phyloP scores from a whole-genome alignment of 2,113 vertebrate species.

The Ranitomeya variabilis region DNA sequence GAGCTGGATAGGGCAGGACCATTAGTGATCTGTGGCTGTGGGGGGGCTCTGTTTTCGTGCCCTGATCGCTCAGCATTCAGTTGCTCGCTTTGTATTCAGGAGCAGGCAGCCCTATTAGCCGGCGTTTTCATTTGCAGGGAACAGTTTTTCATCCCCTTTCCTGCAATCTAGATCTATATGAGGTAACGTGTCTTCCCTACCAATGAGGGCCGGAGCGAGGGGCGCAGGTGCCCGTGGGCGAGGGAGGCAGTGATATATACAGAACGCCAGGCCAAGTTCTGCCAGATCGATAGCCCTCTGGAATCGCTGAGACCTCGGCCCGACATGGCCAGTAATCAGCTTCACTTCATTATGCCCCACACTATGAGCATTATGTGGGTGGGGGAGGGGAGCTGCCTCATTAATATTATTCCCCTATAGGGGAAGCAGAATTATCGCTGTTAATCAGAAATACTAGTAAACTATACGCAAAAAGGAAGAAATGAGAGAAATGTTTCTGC shows the following conservation, averaged over 20 bases:
- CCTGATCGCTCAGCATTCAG: background rate
- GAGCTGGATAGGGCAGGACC: background rate
- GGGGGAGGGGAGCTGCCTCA: background rate
- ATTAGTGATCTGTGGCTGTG: background rate
- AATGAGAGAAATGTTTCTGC: no score
- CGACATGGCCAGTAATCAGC: background rate
- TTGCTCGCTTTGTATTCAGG: background rate
- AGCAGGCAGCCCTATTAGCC: background rate
- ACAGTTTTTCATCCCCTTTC: background rate
- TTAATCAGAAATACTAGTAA: background rate
- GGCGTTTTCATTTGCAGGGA: background rate
- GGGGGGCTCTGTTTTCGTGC: background rate
- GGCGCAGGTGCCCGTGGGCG: background rate
- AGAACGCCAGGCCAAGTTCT: background rate
- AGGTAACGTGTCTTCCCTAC: conserved; percentile 24
- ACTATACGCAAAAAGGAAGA: background rate
- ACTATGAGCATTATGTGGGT: background rate
- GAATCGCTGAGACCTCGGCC: background rate
- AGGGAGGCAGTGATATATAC: conserved; percentile 8
- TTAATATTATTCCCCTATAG: background rate
- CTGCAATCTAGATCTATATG: conserved; percentile 19
- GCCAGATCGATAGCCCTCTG: conserved; percentile 11
- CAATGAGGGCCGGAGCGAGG: background rate
- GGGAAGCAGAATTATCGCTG: background rate
- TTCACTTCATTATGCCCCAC: conserved; percentile 28